phyloP scores from a whole-genome alignment of 2,888 invertebrate species.

The Chelonus formosanus region DNA sequence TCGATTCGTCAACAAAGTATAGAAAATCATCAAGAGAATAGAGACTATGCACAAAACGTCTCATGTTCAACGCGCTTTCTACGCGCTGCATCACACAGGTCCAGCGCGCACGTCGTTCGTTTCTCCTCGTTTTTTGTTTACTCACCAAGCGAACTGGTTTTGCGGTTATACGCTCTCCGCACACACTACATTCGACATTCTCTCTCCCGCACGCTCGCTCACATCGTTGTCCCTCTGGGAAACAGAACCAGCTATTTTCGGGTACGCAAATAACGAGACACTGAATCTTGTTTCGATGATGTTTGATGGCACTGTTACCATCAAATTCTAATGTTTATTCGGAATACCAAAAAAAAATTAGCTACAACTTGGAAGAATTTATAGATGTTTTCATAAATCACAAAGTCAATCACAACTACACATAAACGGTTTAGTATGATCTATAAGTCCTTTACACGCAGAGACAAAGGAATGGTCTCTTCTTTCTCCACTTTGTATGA shows the following conservation, averaged over 20 bases:
- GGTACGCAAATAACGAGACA: conserved; percentile 26
- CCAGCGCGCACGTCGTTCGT: conserved; percentile 38
- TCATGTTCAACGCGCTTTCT: conserved; percentile 7
- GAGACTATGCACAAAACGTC: too few relatives aligned
- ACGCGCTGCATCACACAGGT: conserved; percentile 30
- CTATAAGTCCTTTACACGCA: conserved; percentile 52
- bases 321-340: conserved; percentile 3
- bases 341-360: too few relatives aligned
- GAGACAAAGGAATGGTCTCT: conserved; percentile 63
- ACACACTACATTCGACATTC: conserved; percentile 27
- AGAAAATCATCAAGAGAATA: too few relatives aligned
- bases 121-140: conserved; percentile 62
- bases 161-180: conserved; percentile 55
- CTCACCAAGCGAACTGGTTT: conserved; percentile 65
- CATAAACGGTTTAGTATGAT: conserved; percentile 6
- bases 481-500: conserved; percentile 46
- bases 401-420: conserved; percentile 1
- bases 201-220: conserved; percentile 7
- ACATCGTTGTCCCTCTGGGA: not conserved
- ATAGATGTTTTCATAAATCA: conserved; percentile 24
- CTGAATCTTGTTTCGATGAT: conserved; percentile 7
- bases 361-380: conserved; percentile 4
- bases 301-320: not conserved
- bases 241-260: conserved; percentile 21
- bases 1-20: conserved; percentile 30